phyloP scores from a whole-genome alignment of 2,888 invertebrate genomes.

The Alentia gelatinosa region DNA sequence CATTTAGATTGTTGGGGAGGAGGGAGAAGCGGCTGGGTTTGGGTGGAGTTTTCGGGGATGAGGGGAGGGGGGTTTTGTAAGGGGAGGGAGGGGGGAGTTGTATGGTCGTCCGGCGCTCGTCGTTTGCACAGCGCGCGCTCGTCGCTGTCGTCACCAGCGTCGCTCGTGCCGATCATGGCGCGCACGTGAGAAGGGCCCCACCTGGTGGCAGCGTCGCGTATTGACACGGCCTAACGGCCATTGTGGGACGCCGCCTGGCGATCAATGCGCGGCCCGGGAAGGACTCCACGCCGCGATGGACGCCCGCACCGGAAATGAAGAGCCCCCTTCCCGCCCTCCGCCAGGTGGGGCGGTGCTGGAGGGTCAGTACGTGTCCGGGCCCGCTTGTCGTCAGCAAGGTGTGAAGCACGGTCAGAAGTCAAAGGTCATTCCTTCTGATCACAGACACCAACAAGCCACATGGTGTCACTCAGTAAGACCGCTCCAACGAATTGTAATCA shows the following conservation, averaged over 20 bases:
- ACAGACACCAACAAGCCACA: too few relatives aligned
- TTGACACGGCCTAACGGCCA: conserved; percentile 43
- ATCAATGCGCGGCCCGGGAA: background rate
- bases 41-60: background rate
- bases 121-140: conserved; percentile 18
- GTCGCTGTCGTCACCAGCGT: background rate
- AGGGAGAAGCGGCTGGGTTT: background rate
- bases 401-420: background rate
- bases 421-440: too few relatives aligned
- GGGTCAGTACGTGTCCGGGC: background rate
- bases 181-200: conserved; percentile 35
- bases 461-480: too few relatives aligned
- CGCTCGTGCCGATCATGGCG: conserved; percentile 28
- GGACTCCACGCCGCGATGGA: background rate
- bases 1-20: background rate
- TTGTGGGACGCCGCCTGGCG: conserved; percentile 23
- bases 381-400: background rate
- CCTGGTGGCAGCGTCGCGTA: conserved; percentile 32
- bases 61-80: background rate
- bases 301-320: conserved; percentile 14
- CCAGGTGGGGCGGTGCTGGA: background rate
- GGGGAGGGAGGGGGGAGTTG: background rate
- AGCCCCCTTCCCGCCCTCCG: background rate
- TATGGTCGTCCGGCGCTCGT: background rate
- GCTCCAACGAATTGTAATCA: too few relatives aligned